phyloP scores from a whole-genome alignment of 2,797 vertebrate genomes.

The Galaxias olidus region DNA sequence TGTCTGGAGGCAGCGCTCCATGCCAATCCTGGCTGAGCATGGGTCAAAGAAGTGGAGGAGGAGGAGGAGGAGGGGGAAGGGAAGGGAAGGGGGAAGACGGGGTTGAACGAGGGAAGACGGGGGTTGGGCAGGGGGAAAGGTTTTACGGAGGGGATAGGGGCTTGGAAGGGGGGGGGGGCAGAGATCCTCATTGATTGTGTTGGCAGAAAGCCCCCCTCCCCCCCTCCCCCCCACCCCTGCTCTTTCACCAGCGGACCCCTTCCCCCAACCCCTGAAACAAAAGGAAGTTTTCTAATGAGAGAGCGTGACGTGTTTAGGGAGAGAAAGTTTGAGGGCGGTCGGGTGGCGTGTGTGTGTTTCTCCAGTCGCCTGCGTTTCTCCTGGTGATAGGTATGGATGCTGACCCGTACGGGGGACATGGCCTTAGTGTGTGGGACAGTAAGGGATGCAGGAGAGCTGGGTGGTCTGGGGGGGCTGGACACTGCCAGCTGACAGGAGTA shows the following conservation, averaged over 20 bases:
- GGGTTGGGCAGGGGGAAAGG: not conserved
- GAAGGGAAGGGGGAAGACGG: constrained; percentile 4
- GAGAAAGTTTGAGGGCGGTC: too few relatives aligned
- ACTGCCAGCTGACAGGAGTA: constrained; percentile 72
- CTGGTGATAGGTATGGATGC: constrained; percentile 31
- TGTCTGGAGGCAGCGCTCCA: constrained; percentile 36
- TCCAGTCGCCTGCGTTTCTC: constrained; percentile 34
- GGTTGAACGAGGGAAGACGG: not conserved
- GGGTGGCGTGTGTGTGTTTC: not conserved
- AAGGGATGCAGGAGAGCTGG: constrained; percentile 49
- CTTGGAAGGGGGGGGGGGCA: not conserved
- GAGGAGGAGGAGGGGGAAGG: constrained; percentile 43
- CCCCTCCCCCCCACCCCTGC: constrained; percentile 22
- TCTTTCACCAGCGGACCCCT: constrained; percentile 24
- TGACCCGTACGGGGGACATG: not conserved
- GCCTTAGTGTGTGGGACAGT: not conserved
- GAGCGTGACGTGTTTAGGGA: too few relatives aligned
- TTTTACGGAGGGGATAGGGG: constrained; percentile 1
- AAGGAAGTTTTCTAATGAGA: too few relatives aligned
- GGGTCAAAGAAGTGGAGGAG: constrained; percentile 35
- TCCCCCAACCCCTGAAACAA: constrained; percentile 26
- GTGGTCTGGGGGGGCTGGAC: constrained; percentile 64
- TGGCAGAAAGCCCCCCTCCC: constrained; percentile 48
- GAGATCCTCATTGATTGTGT: constrained; percentile 66
- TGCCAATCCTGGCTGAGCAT: constrained; percentile 40